Conservation (phyloP, 2,888 invertebrate genomes). For the Aphodius granarius region DNA sequence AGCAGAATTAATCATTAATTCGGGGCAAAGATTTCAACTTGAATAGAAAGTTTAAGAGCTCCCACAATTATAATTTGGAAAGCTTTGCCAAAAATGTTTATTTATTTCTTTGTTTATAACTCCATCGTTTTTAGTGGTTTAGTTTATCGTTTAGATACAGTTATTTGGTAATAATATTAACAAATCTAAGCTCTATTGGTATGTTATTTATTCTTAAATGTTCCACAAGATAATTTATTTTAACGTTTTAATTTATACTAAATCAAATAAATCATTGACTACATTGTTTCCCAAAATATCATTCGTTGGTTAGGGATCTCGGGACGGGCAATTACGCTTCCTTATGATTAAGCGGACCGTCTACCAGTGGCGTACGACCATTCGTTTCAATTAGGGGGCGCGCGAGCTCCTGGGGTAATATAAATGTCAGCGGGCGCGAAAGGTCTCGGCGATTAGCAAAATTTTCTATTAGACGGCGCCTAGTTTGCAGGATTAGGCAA, state of each 20-base stretch:
- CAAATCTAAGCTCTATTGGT: no score
- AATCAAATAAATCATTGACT: no score
- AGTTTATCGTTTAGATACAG: no score
- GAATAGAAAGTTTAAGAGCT: background rate
- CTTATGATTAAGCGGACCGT: slow-evolving; percentile 12
- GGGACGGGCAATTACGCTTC: slow-evolving; percentile 12
- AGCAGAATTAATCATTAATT: background rate
- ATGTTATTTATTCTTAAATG: no score
- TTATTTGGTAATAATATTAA: no score
- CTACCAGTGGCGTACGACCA: slow-evolving; percentile 8
- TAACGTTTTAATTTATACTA: no score
- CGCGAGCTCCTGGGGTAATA: slow-evolving; percentile 6
- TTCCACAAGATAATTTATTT: no score
- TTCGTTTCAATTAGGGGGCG: slow-evolving; percentile 18
- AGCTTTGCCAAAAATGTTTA: no score
- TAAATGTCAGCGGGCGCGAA: slow-evolving; percentile 21
- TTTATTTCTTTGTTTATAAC: no score
- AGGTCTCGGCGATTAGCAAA: slow-evolving; percentile 12
- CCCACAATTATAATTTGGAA: background rate
- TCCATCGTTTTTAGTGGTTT: no score
- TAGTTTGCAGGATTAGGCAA: background rate
- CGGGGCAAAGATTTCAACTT: background rate
- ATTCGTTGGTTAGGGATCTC: background rate
- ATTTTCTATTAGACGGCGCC: background rate
- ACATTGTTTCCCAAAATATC: background rate